phyloP scores from a whole-genome alignment of 1,140 invertebrate species.

The Dufourea novaeangliae region DNA sequence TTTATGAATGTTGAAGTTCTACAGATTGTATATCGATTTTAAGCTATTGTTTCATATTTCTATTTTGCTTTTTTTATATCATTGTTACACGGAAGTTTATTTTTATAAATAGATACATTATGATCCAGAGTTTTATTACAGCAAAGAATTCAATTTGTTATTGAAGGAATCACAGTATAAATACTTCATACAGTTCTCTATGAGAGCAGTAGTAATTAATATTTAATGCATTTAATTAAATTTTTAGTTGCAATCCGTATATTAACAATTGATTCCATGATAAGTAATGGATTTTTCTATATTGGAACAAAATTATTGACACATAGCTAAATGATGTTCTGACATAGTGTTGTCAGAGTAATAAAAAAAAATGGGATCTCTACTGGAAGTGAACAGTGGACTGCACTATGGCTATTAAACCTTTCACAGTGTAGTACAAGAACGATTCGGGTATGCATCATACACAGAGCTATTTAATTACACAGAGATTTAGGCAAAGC shows the following conservation, averaged over 20 bases:
- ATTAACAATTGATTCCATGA: neutral
- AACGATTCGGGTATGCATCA: neutral
- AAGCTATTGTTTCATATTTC: neutral
- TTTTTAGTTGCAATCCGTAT: neutral
- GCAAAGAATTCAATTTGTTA: conserved; percentile 53
- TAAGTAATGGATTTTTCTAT: neutral
- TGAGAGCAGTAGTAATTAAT: no score
- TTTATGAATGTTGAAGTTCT: neutral
- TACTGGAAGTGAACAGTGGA: conserved; percentile 70
- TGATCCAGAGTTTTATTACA: conserved; percentile 70
- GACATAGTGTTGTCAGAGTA: conserved; percentile 29
- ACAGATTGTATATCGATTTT: neutral
- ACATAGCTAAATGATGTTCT: neutral
- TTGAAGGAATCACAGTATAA: conserved; percentile 19
- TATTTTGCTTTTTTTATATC: conserved; percentile 62
- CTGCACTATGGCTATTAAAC: conserved; percentile 64
- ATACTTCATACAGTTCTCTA: neutral
- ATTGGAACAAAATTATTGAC: neutral
- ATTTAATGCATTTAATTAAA: neutral
- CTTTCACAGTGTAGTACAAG: neutral
- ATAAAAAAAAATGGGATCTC: conserved; percentile 57
- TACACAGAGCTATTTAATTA: neutral
- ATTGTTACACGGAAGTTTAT: conserved; percentile 70
- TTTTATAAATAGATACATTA: conserved; percentile 62
- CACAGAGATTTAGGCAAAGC: neutral